These are phyloP conservation scores for Holcopasites calliopsidis DNA, from an alignment of 1,140 invertebrate species.

Conservation along the genomic window DNA sequence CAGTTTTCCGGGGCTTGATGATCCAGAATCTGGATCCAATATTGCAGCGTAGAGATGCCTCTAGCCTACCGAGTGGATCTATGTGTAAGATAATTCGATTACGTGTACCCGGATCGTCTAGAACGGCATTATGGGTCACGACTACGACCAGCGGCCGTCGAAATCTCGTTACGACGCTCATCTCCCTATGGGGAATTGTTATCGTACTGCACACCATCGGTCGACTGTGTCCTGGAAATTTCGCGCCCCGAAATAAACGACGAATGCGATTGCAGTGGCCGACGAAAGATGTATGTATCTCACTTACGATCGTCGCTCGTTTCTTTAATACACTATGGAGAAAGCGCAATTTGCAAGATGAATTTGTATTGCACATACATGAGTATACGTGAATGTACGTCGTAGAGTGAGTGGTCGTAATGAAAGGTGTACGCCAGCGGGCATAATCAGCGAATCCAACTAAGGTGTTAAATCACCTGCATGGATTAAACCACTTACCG, in stretches of 20 bases:
- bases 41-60: slow-evolving; percentile 2
- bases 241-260: slow-evolving; percentile 22
- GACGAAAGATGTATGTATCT: slow-evolving; percentile 1
- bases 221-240: slow-evolving; percentile 17
- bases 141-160: slow-evolving; percentile 32
- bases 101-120: slow-evolving; percentile 55
- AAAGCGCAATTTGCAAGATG: no score
- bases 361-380: no score
- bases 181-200: slow-evolving; percentile 66
- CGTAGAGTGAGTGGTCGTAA: neutral
- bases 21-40: slow-evolving; percentile 26
- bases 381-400: no score
- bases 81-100: slow-evolving; percentile 66
- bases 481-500: slow-evolving; percentile 67
- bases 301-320: no score
- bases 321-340: no score
- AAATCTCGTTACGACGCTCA: slow-evolving; percentile 66
- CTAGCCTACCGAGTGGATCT: slow-evolving; percentile 36
- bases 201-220: slow-evolving; percentile 47
- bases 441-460: neutral
- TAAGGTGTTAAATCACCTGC: slow-evolving; percentile 15
- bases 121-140: slow-evolving; percentile 35
- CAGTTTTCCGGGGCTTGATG: neutral
- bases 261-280: slow-evolving; percentile 17
- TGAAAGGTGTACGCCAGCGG: neutral